Evolutionary conservation across 1,140 invertebrate genomes (phyloP), one percentile per base, ranked within the genome.

Genomic region (Venturia canescens): DNA sequence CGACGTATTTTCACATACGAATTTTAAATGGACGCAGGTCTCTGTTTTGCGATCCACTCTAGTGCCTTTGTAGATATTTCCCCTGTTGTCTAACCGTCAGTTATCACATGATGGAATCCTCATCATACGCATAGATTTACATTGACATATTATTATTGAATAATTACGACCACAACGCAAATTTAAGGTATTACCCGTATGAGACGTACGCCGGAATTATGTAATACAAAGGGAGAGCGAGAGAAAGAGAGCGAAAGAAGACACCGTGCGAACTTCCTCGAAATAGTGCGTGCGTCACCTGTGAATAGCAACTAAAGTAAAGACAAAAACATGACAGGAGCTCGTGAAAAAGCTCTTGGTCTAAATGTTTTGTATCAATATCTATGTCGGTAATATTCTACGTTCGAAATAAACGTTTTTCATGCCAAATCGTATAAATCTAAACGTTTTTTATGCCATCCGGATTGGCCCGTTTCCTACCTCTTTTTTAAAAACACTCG

Each of bases 371-470:
- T 89, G 78, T 89, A 86, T 85, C 82, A 86, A 88, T 86, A 86
- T 88, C 87, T 89, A 88, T 88, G 86, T 88, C 84, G 83, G 88
- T 81, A 63, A 83, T 88, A 85, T 87, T 90, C 86, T 89, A 89
- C 85, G 86, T 88, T 87, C 87, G 84, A 88, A 91, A 90, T 91
- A 91, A 90, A 91, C 83, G 87, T 91, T 90, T 91, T 88, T 88
- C 85, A 90, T 87, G 86, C 83, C 80, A 88, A 86, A 83, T 67
- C 50, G 16, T 53, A 53, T 4, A n/a, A 9, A 53, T n/a, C n/a
- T 0, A 3, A 53, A n/a, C n/a, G n/a, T 53, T n/a, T 53, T 53
- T 44, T 9, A 44, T 44, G 7, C 1, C 5, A 44, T 13, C 38
- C 1, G 7, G 34, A 34, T 9, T 4, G 13, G 7, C 38, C 7